Base-by-base conservation (phyloP, 2,888 invertebrate genomes). In the Tetragonisca angustula region DNA sequence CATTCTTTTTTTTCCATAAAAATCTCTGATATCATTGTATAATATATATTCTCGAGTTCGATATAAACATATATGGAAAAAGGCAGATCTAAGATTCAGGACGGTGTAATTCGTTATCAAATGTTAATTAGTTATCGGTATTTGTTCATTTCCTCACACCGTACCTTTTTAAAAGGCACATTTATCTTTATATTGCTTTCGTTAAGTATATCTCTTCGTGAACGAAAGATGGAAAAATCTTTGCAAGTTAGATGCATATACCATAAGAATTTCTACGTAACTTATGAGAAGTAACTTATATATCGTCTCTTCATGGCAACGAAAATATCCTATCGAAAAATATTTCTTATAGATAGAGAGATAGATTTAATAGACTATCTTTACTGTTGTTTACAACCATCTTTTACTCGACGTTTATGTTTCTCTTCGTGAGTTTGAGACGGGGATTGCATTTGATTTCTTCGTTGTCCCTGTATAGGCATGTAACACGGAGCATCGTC, bases 381-480 rank as follows among this genome's bases (percentile, higher is more conserved):
- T 88, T 94, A 96, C 92, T 96, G 96, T 91, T 96, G 96, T 88
- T 96, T 96, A 93, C 96, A 96, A 80, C 96, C 95, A 89, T 96
- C 96, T 94, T 96, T 95, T 76, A 95, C 94, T 81, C 95, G 95
- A 84, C 95, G 95, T 89, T 96, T 96, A 84, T 96, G 96, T 86
- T 95, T 95, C 86, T 96, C 95, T 91, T 97, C 96, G 90, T 96
- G 96, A 82, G 95, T 95, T 83, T 96, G 96, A n/a, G 96, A 95
- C 2, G 95, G 90, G 17, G 91, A 92, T 85, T 93, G 93, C 68
- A 90, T 91, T 77, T 94, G 94, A 79, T 92, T 95, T 89, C 97
- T 95, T 83, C 97, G 95, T 90, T 97, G 97, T 70, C 97, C 97
- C 94, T 97, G 97, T 91, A 97, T 97, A 70, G 97, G 97, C 97